Conservation (phyloP, 2,113 vertebrate genomes). For the Hyaena hyaena region DNA sequence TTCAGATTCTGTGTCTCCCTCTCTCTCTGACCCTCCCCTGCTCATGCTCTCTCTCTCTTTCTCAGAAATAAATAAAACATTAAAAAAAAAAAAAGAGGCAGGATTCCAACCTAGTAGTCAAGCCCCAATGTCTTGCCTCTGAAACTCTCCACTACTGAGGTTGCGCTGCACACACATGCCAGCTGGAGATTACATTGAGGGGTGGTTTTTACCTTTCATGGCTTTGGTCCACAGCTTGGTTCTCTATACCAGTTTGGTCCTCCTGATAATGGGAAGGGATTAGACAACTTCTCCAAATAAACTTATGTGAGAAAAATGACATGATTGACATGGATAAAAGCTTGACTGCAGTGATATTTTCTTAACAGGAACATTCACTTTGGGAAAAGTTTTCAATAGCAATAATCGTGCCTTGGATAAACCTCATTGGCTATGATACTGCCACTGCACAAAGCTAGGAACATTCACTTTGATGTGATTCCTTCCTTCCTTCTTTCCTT, state of each 20-base stretch:
- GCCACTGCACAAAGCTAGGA: too few species aligned
- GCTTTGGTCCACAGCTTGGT: neutral
- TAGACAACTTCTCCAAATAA: neutral
- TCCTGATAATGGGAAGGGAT: neutral
- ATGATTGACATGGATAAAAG: neutral
- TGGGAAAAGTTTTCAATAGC: too few species aligned
- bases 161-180: rapidly evolving
- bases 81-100: neutral
- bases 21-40: too few species aligned
- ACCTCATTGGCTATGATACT: too few species aligned
- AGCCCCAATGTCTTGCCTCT: neutral
- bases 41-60: too few species aligned
- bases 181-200: neutral
- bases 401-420: too few species aligned
- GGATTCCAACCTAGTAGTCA: neutral
- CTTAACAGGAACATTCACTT: neutral
- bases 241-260: neutral
- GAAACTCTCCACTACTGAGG: neutral
- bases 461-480: neutral
- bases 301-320: neutral
- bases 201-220: neutral
- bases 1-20: too few species aligned
- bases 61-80: too few species aligned
- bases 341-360: neutral
- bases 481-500: neutral